These are phyloP conservation scores for Daubentonia madagascariensis DNA, from an alignment of 2,113 vertebrate genomes.

Conservation along the genomic window DNA sequence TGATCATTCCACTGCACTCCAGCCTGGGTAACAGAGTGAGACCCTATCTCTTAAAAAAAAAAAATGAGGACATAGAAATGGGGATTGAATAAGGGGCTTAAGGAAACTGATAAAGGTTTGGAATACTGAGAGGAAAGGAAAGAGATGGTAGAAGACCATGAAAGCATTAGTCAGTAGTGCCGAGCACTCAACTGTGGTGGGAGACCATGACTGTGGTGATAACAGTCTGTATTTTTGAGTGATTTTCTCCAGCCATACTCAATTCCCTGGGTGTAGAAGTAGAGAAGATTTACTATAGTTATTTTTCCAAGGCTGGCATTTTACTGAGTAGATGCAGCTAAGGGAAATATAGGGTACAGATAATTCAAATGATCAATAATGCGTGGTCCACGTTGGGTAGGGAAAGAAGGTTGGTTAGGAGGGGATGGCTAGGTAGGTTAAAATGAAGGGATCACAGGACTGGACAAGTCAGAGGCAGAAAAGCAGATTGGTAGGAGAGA, in stretches of 20 bases:
- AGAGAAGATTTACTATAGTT: background rate
- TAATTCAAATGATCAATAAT: background rate
- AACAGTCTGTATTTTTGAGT: background rate
- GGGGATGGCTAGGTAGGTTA: background rate
- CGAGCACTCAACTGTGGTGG: background rate
- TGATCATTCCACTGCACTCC: too few species aligned
- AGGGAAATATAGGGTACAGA: background rate
- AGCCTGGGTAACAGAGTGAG: too few species aligned
- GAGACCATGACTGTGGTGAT: background rate
- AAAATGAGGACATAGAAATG: background rate
- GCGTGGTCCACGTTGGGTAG: background rate
- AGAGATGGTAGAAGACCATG: background rate
- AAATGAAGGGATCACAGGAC: background rate
- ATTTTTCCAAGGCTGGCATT: background rate
- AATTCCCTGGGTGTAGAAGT: background rate
- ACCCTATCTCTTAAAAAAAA: too few species aligned
- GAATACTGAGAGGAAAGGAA: background rate
- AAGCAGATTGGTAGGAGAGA: background rate
- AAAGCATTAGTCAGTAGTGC: background rate
- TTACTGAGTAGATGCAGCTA: background rate
- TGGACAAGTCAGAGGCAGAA: background rate
- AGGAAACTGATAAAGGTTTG: background rate
- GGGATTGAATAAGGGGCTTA: background rate
- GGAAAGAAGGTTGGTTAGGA: background rate
- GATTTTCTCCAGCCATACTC: background rate